Evolutionary conservation across 2,888 invertebrate genomes (phyloP).

Genomic region (Melipona bicolor): DNA sequence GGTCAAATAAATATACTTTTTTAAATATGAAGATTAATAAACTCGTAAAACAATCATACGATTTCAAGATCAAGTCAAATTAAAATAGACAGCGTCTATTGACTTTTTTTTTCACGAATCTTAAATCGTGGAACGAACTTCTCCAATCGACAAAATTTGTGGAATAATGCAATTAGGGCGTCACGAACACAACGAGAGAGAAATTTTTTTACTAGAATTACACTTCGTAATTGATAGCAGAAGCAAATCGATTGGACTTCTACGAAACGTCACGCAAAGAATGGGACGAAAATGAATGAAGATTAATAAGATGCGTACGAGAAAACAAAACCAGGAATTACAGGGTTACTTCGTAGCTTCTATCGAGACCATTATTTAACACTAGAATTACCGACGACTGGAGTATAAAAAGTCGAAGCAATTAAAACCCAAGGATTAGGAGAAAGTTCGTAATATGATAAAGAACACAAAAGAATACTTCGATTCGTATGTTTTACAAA

Average conservation of each 20-base stretch:
- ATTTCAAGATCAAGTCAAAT: not conserved
- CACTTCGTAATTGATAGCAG: no score
- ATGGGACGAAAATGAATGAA: not conserved
- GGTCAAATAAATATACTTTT: no score
- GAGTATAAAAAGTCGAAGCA: no score
- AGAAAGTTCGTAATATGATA: no score
- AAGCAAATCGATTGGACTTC: no score
- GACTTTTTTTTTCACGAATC: not conserved
- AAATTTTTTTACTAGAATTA: not conserved
- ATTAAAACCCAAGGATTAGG: no score
- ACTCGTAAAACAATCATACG: not conserved
- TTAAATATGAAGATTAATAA: not conserved
- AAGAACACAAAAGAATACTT: no score
- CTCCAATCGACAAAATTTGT: slow-evolving; percentile 5
- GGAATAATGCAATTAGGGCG: not conserved
- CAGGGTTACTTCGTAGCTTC: slow-evolving; percentile 47
- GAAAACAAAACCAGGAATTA: slow-evolving; percentile 22
- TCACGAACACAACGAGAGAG: not conserved
- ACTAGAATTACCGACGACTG: no score
- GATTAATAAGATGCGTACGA: not conserved
- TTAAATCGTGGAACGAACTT: not conserved
- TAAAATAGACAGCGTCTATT: not conserved
- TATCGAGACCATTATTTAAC: slow-evolving; percentile 15
- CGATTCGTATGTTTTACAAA: no score
- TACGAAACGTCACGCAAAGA: not conserved